Conservation (phyloP, 2,797 vertebrate genomes). For the Catharus ustulatus region DNA sequence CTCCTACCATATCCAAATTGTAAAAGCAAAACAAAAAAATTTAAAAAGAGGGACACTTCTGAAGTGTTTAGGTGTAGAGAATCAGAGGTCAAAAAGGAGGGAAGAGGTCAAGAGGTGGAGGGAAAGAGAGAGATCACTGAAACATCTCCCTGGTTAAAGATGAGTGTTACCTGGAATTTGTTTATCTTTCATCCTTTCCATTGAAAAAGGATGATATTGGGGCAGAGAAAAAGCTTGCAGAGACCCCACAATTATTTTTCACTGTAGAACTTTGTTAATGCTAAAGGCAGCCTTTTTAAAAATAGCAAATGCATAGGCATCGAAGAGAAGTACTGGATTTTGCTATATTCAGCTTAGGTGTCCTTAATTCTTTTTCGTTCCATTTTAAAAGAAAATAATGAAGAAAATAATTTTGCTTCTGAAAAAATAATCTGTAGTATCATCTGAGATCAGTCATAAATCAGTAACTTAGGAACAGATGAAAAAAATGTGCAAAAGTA, state of each 20-base stretch:
- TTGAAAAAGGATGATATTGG: not conserved
- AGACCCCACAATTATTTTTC: not conserved
- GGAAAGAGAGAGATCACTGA: not conserved
- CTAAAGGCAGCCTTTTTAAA: not conserved
- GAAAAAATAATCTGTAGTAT: not conserved
- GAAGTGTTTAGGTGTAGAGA: not conserved
- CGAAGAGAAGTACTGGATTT: not conserved
- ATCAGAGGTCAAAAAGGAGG: not conserved
- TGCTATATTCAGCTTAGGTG: not conserved
- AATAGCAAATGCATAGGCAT: not conserved
- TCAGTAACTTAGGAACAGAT: not conserved
- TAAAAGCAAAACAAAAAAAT: not conserved
- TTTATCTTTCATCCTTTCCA: not conserved
- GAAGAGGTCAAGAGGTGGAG: not conserved
- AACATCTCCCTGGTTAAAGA: not conserved
- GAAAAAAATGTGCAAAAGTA: not conserved
- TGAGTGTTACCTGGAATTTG: not conserved
- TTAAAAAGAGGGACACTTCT: not conserved
- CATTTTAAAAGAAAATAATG: not conserved
- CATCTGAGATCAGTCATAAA: not conserved
- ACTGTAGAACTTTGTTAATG: not conserved
- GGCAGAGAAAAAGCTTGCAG: not conserved
- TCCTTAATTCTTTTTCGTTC: not conserved
- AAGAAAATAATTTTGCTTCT: not conserved
- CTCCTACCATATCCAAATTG: not conserved